A percentile compares a stretch with the other conserved stretches of the same genome.
These are phyloP conservation scores for Sorex maritimensis DNA, from an alignment of 2,797 vertebrate genomes.

Conservation along the genomic window DNA sequence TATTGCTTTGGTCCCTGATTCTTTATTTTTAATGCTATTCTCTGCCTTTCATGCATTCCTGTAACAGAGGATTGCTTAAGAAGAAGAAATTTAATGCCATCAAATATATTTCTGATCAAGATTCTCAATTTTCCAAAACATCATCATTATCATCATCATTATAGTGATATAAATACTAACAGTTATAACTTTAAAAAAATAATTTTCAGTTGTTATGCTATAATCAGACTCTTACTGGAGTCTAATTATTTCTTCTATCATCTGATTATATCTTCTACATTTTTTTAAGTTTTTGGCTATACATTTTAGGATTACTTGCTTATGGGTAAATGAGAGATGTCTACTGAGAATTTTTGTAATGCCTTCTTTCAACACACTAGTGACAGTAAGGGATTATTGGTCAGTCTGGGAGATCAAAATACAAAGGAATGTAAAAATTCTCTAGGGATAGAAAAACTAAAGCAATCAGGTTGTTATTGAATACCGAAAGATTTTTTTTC, in stretches of 20 bases:
- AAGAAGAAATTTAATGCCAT: not conserved
- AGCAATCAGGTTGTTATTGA: constrained; percentile 54
- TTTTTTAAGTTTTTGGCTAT: constrained; percentile 10
- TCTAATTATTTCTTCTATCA: constrained; percentile 20
- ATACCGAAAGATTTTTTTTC: constrained; percentile 49
- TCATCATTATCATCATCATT: constrained; percentile 1
- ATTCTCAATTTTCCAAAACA: constrained; percentile 49
- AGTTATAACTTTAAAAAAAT: not conserved
- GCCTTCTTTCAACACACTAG: not conserved
- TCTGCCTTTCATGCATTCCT: not conserved
- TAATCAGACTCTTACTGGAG: constrained; percentile 6
- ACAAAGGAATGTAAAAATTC: constrained; percentile 56
- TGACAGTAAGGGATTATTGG: not conserved
- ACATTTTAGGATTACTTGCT: not conserved
- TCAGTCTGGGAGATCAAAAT: not conserved
- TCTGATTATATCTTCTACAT: constrained; percentile 24
- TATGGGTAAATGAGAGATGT: not conserved
- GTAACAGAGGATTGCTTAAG: not conserved
- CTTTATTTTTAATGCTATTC: not conserved
- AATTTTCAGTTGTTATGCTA: constrained; percentile 27
- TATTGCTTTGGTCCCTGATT: too few species aligned
- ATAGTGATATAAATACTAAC: not conserved
- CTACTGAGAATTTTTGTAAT: constrained; percentile 23
- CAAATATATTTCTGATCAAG: not conserved
- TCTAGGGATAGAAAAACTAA: constrained; percentile 23